phyloP scores from a whole-genome alignment of 1,140 invertebrate genomes.

The Oedothorax gibbosus region DNA sequence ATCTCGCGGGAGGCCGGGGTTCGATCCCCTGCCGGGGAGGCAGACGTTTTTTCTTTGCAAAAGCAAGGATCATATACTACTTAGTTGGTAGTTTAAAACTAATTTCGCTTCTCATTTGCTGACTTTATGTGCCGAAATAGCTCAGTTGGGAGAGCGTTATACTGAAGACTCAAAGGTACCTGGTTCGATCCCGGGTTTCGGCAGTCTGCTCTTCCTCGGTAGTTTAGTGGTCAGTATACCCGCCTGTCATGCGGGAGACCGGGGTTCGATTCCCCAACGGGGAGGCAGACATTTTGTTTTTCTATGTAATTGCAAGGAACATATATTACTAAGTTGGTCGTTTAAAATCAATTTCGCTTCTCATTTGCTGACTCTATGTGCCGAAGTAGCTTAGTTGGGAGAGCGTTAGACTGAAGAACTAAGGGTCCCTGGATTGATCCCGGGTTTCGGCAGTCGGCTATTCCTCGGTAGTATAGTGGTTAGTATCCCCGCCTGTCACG shows the following conservation, averaged over 20 bases:
- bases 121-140: background rate
- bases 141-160: conserved; percentile 37
- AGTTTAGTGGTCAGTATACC: conserved; percentile 73
- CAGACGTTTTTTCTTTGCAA: too few relatives aligned
- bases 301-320: too few relatives aligned
- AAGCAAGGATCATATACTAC: too few relatives aligned
- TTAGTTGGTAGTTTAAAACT: too few relatives aligned
- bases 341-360: too few relatives aligned
- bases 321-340: too few relatives aligned
- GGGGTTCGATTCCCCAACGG: conserved; percentile 72
- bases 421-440: background rate
- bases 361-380: too few relatives aligned
- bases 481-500: conserved; percentile 68
- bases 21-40: too few relatives aligned
- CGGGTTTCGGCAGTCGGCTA: background rate
- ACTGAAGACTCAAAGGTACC: background rate
- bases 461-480: too few relatives aligned
- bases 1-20: too few relatives aligned
- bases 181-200: background rate
- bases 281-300: conserved; percentile 63
- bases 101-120: background rate
- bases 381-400: conserved; percentile 21
- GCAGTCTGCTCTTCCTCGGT: conserved; percentile 21
- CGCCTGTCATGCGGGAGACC: conserved; percentile 73
- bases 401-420: conserved; percentile 34